Evolutionary conservation across 2,113 vertebrate species (phyloP), one percentile per base, ranked within the genome.

Genomic region (Tympanuchus pallidicinctus): DNA sequence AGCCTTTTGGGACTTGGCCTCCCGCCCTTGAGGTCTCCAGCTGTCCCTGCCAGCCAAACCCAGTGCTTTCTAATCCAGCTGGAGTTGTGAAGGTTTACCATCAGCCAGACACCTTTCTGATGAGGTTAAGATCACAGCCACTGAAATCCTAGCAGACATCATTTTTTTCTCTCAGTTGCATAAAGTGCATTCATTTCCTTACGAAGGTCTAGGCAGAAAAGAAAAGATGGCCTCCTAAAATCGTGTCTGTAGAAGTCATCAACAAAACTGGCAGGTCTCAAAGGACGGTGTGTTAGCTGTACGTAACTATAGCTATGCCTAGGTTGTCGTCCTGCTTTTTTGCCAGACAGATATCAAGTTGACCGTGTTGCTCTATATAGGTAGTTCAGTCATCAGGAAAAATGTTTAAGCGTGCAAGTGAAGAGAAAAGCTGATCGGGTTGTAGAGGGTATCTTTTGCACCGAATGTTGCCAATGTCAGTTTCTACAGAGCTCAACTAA

Each of bases 381-480:
- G 40, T 43, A 52, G 45, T 22, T 92, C 2, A 3, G 76, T 45
- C 42, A 40, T 19, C 3, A 1, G 70, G 43, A 83, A 85, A 78
- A 19, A 43, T 0, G 0, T 1, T 21, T 19, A 19, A 3, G 19
- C 5, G 1, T 16, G 32, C 75, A n/a, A 79, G 36, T 22, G 48
- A 65, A 70, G 13, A n/a, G 45, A 75, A 86, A 87, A 65, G 38
- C 60, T 67, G 75, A 77, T 52, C 50, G 77, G 67, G 72, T 2
- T 83, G 71, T 32, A 82, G 34, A 34, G 76, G 60, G 78, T 25
- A 42, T 36, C 63, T 85, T 86, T 48, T 66, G 59, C 74, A 82
- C 0, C 0, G 28, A 82, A 56, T 9, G 32, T 40, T 56, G 60
- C 22, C 3, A 1, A 48, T 5, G 0, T 3, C 19, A 30, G 11